Evolutionary conservation across 2,888 invertebrate species (phyloP), one percentile per base, ranked within the genome.

Genomic region (Atherix ibis): DNA sequence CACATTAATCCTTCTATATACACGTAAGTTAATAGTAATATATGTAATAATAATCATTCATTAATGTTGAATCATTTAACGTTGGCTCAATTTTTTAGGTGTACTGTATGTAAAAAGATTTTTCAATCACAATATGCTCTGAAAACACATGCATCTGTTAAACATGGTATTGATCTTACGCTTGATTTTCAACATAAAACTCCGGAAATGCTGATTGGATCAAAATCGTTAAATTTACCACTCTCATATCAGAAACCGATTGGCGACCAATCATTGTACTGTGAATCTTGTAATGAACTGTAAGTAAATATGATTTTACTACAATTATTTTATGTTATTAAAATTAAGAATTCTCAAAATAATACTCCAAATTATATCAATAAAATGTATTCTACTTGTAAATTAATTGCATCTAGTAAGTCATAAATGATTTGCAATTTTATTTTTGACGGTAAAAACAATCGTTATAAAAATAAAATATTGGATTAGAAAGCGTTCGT

Each of bases 111-210:
- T 22, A 31, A 34, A 16, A 39, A 39, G 19, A 33, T 34, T 2
- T 39, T 39, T 31, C 27, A 33, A 4, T 30, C 33, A n/a, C 36
- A 36, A 31, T 36, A 34, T 18, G 36, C 36, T 10, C 36, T 39
- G 18, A 39, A 36, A 27, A 39, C 36, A 24, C 36, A 39, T 31
- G 26, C 34, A 2, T 34, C 36, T 13, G 25, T 36, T n/a, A 39
- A 34, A 17, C 36, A 36, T 19, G 27, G 34, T 4, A 36, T 34
- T 3, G 36, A 39, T 19, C 25, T 24, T 9, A 32, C 29, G 3
- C 34, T 35, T 25, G 29, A 35, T 22, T 35, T 27, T 19, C 18
- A 16, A n/a, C 35, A 35, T 27, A 31, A 38, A 9, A 28, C 35
- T 19, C 35, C 35, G 25, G 27, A 38, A 28, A 34, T 32, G 12